Evolutionary conservation across 2,888 invertebrate genomes (phyloP).

Genomic region (Leptopilina drosophilae): DNA sequence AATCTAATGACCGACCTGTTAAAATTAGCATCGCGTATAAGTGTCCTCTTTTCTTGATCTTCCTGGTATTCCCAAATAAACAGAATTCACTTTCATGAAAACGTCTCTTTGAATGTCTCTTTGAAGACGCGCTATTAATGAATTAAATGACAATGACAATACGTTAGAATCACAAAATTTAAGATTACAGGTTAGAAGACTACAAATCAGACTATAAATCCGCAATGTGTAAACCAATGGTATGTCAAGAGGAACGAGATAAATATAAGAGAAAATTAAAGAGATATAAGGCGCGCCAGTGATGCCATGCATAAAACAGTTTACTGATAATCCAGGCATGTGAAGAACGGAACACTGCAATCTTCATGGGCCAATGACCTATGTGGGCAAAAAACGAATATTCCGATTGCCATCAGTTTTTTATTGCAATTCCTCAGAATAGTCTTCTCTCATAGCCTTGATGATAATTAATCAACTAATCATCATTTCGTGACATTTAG

Average conservation of each 20-base stretch:
- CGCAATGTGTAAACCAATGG: constrained; percentile 9
- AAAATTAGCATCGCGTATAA: not conserved
- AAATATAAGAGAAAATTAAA: constrained; percentile 38
- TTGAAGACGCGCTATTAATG: too few relatives aligned
- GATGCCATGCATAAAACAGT: constrained; percentile 36
- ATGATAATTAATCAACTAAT: not conserved
- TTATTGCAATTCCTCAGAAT: not conserved
- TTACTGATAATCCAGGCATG: constrained; percentile 35
- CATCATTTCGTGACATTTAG: not conserved
- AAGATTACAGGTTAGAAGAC: not conserved
- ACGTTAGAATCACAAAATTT: not conserved
- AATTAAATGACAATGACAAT: too few relatives aligned
- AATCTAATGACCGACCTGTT: too few relatives aligned
- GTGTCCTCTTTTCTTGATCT: too few relatives aligned
- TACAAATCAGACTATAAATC: not conserved
- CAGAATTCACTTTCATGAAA: too few relatives aligned
- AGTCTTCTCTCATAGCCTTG: not conserved
- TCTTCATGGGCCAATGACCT: constrained; percentile 29
- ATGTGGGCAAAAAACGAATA: constrained; percentile 11
- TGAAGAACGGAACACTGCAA: constrained; percentile 27
- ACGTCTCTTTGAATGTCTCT: too few relatives aligned
- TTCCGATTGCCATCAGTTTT: not conserved
- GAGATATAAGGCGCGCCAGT: constrained; percentile 37
- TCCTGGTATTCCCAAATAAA: too few relatives aligned
- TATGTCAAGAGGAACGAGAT: constrained; percentile 33